These are phyloP conservation scores for Cryptophagus acutangulus DNA, from an alignment of 2,888 invertebrate genomes.

Conservation along the genomic window DNA sequence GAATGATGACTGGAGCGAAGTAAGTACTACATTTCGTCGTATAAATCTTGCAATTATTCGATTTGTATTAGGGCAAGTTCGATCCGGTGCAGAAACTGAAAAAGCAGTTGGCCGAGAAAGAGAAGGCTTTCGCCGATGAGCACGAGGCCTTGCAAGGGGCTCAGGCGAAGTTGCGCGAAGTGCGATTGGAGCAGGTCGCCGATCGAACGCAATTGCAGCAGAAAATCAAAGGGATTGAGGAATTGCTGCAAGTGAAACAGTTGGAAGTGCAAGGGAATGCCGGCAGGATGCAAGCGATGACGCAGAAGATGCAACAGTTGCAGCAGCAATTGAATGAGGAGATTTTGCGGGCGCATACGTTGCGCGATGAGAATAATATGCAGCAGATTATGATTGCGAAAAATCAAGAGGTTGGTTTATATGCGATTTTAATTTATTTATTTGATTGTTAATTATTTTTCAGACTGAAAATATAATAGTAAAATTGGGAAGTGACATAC, in stretches of 20 bases:
- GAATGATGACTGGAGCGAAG: slow-evolving; percentile 82
- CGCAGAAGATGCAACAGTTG: slow-evolving; percentile 59
- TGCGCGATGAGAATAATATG: slow-evolving; percentile 55
- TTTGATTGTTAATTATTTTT: slow-evolving; percentile 11
- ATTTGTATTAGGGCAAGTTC: slow-evolving; percentile 58
- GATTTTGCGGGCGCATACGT: slow-evolving; percentile 48
- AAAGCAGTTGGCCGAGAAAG: slow-evolving; percentile 84
- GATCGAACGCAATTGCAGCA: slow-evolving; percentile 59
- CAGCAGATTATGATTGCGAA: slow-evolving; percentile 61
- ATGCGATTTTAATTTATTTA: background rate
- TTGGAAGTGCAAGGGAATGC: slow-evolving; percentile 61
- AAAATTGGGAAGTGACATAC: slow-evolving; percentile 43
- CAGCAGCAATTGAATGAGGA: slow-evolving; percentile 59
- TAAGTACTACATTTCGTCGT: slow-evolving; percentile 37
- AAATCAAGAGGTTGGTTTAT: slow-evolving; percentile 52
- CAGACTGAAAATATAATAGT: slow-evolving; percentile 42
- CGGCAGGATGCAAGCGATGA: slow-evolving; percentile 53
- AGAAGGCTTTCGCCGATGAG: slow-evolving; percentile 69
- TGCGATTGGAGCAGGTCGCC: slow-evolving; percentile 63
- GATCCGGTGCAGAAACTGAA: slow-evolving; percentile 82
- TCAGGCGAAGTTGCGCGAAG: slow-evolving; percentile 73
- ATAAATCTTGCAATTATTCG: background rate
- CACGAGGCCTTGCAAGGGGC: slow-evolving; percentile 69
- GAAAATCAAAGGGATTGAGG: slow-evolving; percentile 58
- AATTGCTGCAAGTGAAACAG: slow-evolving; percentile 47